Conservation (phyloP, 2,113 vertebrate species). For the Psittacus erithacus region DNA sequence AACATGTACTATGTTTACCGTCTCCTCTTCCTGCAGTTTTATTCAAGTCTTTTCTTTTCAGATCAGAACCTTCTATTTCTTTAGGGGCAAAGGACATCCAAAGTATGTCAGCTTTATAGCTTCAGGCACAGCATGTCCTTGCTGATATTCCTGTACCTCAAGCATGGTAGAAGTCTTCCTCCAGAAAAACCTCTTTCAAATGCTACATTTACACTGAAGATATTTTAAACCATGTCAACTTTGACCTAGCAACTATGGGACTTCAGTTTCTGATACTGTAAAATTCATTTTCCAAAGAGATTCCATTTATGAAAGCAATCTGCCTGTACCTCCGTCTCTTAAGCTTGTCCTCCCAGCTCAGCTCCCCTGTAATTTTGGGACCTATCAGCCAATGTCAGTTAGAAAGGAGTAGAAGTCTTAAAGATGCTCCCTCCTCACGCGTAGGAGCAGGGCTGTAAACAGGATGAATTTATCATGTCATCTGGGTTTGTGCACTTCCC, state of each 20-base stretch:
- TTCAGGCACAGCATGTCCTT: neutral
- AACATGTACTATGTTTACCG: neutral
- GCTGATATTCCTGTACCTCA: neutral
- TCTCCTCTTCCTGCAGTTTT: constrained; percentile 6
- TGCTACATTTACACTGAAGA: neutral
- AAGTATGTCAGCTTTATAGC: neutral
- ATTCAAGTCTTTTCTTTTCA: neutral
- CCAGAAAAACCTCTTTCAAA: neutral
- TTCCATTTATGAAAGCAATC: neutral
- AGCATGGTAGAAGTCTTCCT: neutral
- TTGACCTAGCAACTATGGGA: neutral
- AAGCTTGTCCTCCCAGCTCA: neutral
- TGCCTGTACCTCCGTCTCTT: neutral
- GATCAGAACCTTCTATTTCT: neutral
- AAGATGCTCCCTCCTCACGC: neutral
- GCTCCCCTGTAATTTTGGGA: neutral
- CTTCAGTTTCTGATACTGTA: neutral
- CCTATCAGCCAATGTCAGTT: neutral
- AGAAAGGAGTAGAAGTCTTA: neutral
- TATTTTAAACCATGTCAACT: neutral
- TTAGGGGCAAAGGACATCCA: neutral
- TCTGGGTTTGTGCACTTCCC: neutral
- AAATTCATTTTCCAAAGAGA: neutral
- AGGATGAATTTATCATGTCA: neutral
- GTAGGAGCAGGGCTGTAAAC: neutral